phyloP scores from a whole-genome alignment of 2,113 vertebrate genomes.

The Arothron firmamentum region DNA sequence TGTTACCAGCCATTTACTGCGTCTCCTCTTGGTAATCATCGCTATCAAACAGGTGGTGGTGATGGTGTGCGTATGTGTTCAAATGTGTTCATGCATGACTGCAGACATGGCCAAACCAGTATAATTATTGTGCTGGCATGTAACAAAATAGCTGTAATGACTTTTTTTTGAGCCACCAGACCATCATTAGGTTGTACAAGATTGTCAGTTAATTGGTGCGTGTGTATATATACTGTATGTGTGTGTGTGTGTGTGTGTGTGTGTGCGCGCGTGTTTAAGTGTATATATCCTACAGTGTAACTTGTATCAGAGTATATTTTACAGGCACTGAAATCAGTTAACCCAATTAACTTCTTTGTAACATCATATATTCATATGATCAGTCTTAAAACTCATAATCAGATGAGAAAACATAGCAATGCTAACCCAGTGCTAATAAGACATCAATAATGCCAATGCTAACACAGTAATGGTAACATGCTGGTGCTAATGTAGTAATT shows the following conservation, averaged over 20 bases:
- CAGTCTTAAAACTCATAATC: no score
- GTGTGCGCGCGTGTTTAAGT: not conserved
- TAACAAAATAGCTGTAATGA: conserved; percentile 52
- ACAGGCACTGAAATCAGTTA: no score
- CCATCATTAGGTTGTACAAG: conserved; percentile 54
- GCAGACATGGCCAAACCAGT: conserved; percentile 20
- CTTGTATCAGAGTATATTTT: no score
- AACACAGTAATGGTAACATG: no score
- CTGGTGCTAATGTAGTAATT: no score
- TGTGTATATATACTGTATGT: conserved; percentile 1
- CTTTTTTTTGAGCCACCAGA: conserved; percentile 34
- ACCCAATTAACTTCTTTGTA: no score
- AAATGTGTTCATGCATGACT: not conserved
- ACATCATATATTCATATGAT: no score
- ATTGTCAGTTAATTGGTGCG: conserved; percentile 33
- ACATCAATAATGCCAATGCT: no score
- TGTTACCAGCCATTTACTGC: conserved; percentile 65
- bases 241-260: not conserved
- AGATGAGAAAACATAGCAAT: no score
- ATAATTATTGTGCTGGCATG: conserved; percentile 57
- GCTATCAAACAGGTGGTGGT: conserved; percentile 52
- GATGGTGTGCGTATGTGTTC: conserved; percentile 8
- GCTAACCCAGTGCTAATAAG: no score
- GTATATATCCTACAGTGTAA: no score
- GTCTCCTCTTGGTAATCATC: conserved; percentile 60